Base-by-base conservation (phyloP, 1,140 invertebrate genomes). In the Pectinophora gossypiella region DNA sequence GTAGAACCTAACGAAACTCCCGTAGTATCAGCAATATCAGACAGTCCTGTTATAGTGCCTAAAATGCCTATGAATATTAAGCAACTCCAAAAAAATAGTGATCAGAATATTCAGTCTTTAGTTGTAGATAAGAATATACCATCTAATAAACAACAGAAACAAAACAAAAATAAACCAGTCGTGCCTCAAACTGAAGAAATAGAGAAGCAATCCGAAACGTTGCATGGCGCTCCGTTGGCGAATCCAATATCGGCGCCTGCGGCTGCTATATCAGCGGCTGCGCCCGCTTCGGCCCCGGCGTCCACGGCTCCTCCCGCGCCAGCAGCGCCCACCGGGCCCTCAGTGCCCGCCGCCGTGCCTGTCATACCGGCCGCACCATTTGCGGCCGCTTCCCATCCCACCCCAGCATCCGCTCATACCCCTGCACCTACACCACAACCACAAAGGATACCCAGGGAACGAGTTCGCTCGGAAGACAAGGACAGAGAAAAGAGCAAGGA, bases 21-120 rank as follows among this genome's bases (percentile, higher is more conserved):
- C 22, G 68, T 86, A 23, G 83, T 84, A 9, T 84, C 80, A 19
- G 80, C 78, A 42, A 81, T 86, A 76, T 83, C 82, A 48, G 75
- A 84, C 38, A 85, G 75, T 76, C 82, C 82, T 63, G 76, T 84
- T 62, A 81, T 84, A 79, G 82, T 85, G 80, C 82, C 82, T 80
- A 85, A 85, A 79, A 68, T 82, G 70, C 64, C 78, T 53, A 57
- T 67, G 43, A 75, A 73, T 59, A 49, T 63, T 61, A 84, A 82
- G 58, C 72, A 76, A 66, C 56, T 68, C 44, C 75, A 77, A 68
- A 83, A 81, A 56, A 75, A 45, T 75, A 68, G 63, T 70, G 81
- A 82, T 49, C 59, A 61, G 56, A 67, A 19, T 55, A 38, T 58
- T 52, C 72, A 70, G 51, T 55, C 62, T 56, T 58, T 76, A 65